Evolutionary conservation across 2,888 invertebrate genomes (phyloP), one percentile per base, ranked within the genome.

Genomic region (Troides aeacus): DNA sequence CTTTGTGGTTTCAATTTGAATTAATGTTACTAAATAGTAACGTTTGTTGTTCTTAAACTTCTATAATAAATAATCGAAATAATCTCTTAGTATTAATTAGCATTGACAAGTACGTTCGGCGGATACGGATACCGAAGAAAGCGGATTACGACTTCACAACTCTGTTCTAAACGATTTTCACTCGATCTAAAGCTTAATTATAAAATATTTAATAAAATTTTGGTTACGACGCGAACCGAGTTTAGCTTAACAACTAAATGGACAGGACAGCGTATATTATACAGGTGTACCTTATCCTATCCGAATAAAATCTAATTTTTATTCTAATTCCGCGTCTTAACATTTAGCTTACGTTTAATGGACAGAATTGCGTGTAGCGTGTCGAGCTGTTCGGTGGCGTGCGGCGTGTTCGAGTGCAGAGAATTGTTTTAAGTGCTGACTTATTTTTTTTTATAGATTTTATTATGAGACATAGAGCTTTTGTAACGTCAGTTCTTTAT

Each of bases 351-450:
- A 90, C 72, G 75, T 81, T 81, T 89, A 92, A 89, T 92, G 92
- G 92, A 92, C 92, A 92, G 92, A 90, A 86, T 92, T 90, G 92
- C 92, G 84, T 89, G 87, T 89, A 86, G 91, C 90, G 89, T 90
- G 87, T 84, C 73, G 76, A 77, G 79, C 79, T 80, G 82, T 76
- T 77, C 81, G 74, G 75, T 77, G 79, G 81, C 81, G 82, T 81
- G 82, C 77, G 76, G 84, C 82, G 84, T 81, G 82, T 77, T 71
- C 74, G 69, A 62, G 62, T 68, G 61, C 68, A 64, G 21, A 62
- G 59, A 59, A 50, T 50, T 64, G 63, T 64, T 66, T 66, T 57
- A 62, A 62, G 69, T 69, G 70, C 65, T 61, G 63, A 59, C 62
- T 39, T 53, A 53, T n/a, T 8, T 56, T n/a, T 8, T 56, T n/a